These are phyloP conservation scores for Catharus fuscescens DNA, from an alignment of 2,113 vertebrate species.

Conservation along the genomic window DNA sequence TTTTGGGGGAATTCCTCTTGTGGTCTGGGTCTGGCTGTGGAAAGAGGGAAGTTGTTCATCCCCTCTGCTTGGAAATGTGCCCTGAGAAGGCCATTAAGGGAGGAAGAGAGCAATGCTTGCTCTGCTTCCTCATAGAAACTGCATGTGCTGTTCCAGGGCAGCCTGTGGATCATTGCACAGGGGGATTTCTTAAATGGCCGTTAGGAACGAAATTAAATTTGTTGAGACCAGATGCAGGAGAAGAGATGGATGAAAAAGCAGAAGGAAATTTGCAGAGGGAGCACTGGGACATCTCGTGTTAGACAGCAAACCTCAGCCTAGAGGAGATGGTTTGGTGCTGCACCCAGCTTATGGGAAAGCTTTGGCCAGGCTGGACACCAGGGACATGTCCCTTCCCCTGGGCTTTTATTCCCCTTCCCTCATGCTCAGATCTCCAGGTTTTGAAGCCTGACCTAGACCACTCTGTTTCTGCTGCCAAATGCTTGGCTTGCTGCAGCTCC, in stretches of 20 bases:
- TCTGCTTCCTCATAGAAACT: not conserved
- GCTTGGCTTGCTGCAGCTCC: not conserved
- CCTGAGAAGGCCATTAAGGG: not conserved
- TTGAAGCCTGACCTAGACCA: not conserved
- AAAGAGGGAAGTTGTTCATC: not conserved
- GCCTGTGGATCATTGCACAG: not conserved
- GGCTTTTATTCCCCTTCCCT: not conserved
- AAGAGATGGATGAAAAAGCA: conserved; percentile 8
- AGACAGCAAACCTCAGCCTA: not conserved
- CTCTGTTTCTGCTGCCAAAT: not conserved
- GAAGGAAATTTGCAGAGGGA: not conserved
- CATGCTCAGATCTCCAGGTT: not conserved
- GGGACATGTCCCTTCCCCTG: not conserved
- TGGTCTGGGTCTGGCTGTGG: not conserved
- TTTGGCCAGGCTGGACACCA: fast-evolving
- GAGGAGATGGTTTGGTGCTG: not conserved
- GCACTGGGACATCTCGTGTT: not conserved
- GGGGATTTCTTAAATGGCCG: conserved; percentile 4
- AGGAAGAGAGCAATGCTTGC: not conserved
- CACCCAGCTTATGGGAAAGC: not conserved
- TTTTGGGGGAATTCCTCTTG: fast-evolving
- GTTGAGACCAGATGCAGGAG: not conserved
- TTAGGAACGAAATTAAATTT: conserved; percentile 41
- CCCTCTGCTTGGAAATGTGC: not conserved
- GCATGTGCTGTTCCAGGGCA: not conserved